Percentiles rank a stretch among this genome's conserved stretches.
These are phyloP conservation scores for Atrina japonica DNA, from an alignment of 2,888 invertebrate genomes.

Conservation along the genomic window DNA sequence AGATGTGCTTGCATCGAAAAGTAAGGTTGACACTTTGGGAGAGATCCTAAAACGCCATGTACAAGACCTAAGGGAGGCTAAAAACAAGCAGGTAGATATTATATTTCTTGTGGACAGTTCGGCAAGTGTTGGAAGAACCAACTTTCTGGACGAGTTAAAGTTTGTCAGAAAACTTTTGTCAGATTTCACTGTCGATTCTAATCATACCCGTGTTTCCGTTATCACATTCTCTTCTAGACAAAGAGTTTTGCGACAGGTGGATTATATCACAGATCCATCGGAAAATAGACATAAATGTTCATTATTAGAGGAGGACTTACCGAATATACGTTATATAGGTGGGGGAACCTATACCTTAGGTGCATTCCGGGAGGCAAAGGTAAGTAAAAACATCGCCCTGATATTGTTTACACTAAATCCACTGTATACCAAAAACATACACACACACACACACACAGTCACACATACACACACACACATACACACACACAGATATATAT, in stretches of 20 bases:
- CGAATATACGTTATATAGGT: constrained; percentile 84
- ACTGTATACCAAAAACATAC: too few species aligned
- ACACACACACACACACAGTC: too few species aligned
- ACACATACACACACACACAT: too few species aligned
- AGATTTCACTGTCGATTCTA: constrained; percentile 84
- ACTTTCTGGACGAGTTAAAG: constrained; percentile 86
- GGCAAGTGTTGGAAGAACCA: constrained; percentile 85
- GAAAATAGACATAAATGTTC: constrained; percentile 85
- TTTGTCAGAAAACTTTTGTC: constrained; percentile 86
- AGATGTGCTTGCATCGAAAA: constrained; percentile 43
- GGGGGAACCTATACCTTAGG: constrained; percentile 87
- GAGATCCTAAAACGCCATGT: constrained; percentile 83
- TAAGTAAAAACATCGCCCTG: too few species aligned
- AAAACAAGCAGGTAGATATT: constrained; percentile 83
- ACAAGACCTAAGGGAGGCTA: constrained; percentile 81
- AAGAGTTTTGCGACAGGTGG: constrained; percentile 84
- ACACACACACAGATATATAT: too few species aligned
- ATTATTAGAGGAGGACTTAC: constrained; percentile 84
- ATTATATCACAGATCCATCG: constrained; percentile 83
- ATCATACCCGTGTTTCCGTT: constrained; percentile 85
- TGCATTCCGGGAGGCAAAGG: constrained; percentile 86
- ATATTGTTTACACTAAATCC: too few species aligned
- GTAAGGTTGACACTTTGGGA: constrained; percentile 83
- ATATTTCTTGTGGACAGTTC: constrained; percentile 87
- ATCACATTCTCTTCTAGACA: constrained; percentile 85